Base-by-base conservation (phyloP, 2,888 invertebrate species). In the Mythimna impura region DNA sequence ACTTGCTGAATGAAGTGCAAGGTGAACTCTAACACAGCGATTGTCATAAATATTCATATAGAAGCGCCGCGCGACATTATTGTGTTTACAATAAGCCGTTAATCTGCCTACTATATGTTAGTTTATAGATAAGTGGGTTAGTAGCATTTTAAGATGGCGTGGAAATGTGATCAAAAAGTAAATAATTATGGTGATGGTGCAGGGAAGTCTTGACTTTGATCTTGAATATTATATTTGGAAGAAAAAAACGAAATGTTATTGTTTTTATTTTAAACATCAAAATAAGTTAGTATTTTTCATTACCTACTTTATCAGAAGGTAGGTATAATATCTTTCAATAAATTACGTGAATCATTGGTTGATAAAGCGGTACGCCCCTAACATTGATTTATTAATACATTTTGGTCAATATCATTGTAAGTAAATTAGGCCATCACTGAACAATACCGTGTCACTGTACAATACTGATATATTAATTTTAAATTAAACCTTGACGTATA, bases 1-100 rank as follows among this genome's bases (percentile, higher is more conserved):
- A 82, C 81, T 76, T 36, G 69, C 62, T 67, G 30, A 76, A 71
- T 80, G 82, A 83, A 88, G 85, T 85, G 87, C 86, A 83, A 86
- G 86, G 84, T 82, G 82, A 85, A 68, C 63, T 17, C 64, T 58
- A 66, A 25, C 50, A 65, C 50, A 65, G 65, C 65, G 67, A 36
- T 61, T 52, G 30, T 64, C 60, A 65, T 71, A 55, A 64, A 77
- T 71, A 76, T 57, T 62, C 43, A 66, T 63, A 60, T 40, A 77
- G 50, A 57, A 67, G 43, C 36, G 63, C 50, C 17, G 50, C 66
- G 30, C 7, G 10, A 65, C 43, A 61, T 73, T 60, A 73, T 65
- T 54, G 25, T 78, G 67, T 68, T 65, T 57, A 67, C 64, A 65
- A 43, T 57, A 40, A 36, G 36, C 14, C 25, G 55, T 22, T 60